phyloP scores from a whole-genome alignment of 2,888 invertebrate species.

The Nowickia ferox region DNA sequence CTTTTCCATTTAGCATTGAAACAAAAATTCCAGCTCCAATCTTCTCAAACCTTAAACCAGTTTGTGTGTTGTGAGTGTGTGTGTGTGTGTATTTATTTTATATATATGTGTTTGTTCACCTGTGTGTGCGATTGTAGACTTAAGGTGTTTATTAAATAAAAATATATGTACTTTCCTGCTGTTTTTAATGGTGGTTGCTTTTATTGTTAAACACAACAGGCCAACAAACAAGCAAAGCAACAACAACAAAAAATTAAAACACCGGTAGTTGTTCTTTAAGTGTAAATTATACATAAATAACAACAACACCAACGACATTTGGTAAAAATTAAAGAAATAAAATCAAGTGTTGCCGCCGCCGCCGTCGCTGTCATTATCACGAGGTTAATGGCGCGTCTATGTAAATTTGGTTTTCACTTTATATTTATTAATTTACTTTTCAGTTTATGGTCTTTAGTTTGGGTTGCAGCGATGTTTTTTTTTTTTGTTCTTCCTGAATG shows the following conservation, averaged over 20 bases:
- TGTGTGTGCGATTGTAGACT: conserved; percentile 3
- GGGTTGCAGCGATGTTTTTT: background rate
- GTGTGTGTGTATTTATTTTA: background rate
- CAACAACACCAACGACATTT: conserved; percentile 13
- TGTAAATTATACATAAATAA: conserved; percentile 57
- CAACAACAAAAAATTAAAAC: conserved; percentile 38
- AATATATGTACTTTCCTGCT: conserved; percentile 35
- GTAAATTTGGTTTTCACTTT: conserved; percentile 64
- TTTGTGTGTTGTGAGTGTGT: background rate
- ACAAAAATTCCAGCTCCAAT: background rate
- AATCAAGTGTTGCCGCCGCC: conserved; percentile 61
- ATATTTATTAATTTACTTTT: conserved; percentile 58
- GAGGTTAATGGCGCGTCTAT: conserved; percentile 68
- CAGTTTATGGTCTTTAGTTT: conserved; percentile 34
- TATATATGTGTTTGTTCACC: no score
- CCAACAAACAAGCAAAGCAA: conserved; percentile 16
- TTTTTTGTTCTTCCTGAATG: background rate
- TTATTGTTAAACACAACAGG: conserved; percentile 55
- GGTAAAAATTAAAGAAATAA: conserved; percentile 20
- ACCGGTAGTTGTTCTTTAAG: conserved; percentile 63
- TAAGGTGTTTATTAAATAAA: conserved; percentile 61
- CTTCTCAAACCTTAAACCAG: background rate
- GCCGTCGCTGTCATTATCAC: conserved; percentile 68
- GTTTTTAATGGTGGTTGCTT: conserved; percentile 42
- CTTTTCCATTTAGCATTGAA: no score